Percentiles rank a stretch among this genome's conserved stretches.
Evolutionary conservation across 30 jellyfish, hydroid and myxozoan species (phyloP).

Genomic region (Hydra vulgaris): DNA sequence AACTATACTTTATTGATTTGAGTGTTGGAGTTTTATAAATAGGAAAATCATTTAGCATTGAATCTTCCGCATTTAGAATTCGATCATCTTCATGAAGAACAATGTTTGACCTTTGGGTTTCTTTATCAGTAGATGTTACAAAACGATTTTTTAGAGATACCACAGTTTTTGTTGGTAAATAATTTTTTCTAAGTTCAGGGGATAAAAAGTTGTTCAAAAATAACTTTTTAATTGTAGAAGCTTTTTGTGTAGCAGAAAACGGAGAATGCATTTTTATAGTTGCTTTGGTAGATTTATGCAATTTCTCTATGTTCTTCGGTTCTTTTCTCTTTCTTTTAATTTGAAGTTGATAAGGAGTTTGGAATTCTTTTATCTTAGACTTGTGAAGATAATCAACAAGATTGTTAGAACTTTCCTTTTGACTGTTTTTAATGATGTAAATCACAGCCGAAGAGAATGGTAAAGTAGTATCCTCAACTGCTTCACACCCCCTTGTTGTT

Average conservation of each 20-base stretch:
- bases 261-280: neutral
- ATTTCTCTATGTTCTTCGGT: neutral
- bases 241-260: neutral
- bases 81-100: neutral
- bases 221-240: no score
- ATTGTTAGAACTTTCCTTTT: neutral
- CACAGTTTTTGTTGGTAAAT: no score
- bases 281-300: neutral
- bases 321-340: neutral
- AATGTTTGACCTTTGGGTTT: neutral
- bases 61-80: neutral
- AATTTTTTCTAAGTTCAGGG: no score
- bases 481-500: constrained; percentile 43
- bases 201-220: no score
- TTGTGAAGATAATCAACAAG: neutral
- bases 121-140: neutral
- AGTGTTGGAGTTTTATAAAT: neutral
- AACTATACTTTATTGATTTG: neutral
- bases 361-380: neutral
- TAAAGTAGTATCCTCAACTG: constrained; percentile 35
- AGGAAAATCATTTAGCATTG: neutral
- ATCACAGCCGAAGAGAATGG: constrained; percentile 45
- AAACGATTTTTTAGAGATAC: no score
- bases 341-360: neutral
- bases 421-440: neutral